A percentile compares a stretch with the other conserved stretches of the same genome.
phyloP scores from a whole-genome alignment of 2,113 vertebrate species.

The Chloropsis hardwickii region DNA sequence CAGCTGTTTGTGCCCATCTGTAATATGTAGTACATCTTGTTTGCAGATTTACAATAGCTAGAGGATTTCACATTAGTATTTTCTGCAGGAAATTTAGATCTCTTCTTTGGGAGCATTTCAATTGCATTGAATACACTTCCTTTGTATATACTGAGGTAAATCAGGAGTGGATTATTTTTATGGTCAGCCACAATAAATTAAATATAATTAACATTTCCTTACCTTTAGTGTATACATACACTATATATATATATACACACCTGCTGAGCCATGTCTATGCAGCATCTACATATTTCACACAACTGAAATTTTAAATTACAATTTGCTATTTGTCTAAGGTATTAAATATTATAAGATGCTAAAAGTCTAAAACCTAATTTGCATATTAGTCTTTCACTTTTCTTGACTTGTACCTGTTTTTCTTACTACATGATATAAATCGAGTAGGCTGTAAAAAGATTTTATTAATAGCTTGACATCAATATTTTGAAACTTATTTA shows the following conservation, averaged over 20 bases:
- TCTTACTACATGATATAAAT: neutral
- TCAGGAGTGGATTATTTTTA: neutral
- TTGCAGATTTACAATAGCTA: neutral
- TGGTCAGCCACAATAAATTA: neutral
- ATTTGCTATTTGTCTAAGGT: neutral
- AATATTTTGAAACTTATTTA: neutral
- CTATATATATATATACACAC: too few relatives aligned
- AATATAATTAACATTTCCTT: neutral
- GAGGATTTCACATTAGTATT: neutral
- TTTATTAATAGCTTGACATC: neutral
- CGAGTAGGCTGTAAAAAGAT: neutral
- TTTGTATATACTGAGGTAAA: neutral
- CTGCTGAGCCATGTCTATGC: neutral
- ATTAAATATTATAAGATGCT: neutral
- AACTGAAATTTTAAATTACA: neutral
- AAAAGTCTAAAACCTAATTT: neutral
- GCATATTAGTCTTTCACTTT: neutral
- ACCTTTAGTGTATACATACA: neutral
- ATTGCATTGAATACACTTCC: neutral
- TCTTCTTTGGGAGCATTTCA: neutral
- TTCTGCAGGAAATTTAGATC: neutral
- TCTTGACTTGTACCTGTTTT: neutral
- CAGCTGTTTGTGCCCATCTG: neutral
- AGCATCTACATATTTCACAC: neutral
- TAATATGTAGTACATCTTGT: neutral